These are phyloP conservation scores for Plebejus anna DNA, from an alignment of 2,888 invertebrate genomes.

Conservation along the genomic window DNA sequence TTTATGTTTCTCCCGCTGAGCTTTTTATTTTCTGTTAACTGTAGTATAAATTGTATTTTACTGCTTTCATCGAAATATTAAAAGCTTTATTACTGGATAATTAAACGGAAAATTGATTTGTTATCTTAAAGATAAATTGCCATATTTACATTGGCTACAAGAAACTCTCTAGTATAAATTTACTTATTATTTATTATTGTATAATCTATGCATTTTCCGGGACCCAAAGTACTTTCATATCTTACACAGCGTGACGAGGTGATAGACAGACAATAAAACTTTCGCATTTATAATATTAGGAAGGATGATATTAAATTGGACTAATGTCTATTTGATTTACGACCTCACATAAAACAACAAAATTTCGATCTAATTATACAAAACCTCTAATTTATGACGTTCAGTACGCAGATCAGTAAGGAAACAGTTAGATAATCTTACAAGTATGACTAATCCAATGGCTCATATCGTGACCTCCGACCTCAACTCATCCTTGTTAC, in stretches of 20 bases:
- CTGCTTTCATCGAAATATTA: slow-evolving; percentile 2
- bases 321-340: too few relatives aligned
- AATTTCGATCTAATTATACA: not conserved
- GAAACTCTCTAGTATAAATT: too few relatives aligned
- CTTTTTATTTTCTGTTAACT: slow-evolving; percentile 20
- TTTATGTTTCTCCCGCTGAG: slow-evolving; percentile 24
- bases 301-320: too few relatives aligned
- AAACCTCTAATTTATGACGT: not conserved
- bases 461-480: slow-evolving; percentile 20
- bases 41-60: not conserved
- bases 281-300: too few relatives aligned
- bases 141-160: too few relatives aligned
- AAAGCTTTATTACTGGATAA: not conserved
- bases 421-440: not conserved
- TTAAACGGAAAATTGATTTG: not conserved
- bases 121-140: not conserved
- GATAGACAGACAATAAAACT: too few relatives aligned
- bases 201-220: too few relatives aligned
- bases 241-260: too few relatives aligned
- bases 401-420: not conserved
- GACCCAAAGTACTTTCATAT: too few relatives aligned
- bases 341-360: not conserved
- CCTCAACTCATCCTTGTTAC: not conserved
- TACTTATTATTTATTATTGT: too few relatives aligned
- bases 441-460: slow-evolving; percentile 18